Evolutionary conservation across 2,797 vertebrate genomes (phyloP), one percentile per base, ranked within the genome.

Genomic region (Trematomus bernacchii): DNA sequence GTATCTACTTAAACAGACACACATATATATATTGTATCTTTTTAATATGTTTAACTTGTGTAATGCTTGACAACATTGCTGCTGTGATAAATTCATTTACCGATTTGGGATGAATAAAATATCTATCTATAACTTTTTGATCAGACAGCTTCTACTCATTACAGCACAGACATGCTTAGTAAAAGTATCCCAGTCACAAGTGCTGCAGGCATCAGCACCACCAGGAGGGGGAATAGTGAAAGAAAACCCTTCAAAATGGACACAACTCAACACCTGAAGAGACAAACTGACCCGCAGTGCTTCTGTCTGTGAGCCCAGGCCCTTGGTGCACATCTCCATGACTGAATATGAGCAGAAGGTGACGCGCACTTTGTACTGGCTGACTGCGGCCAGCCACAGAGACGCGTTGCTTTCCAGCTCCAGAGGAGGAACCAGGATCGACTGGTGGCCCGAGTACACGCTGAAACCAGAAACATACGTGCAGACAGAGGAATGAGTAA

Each of bases 241-340:
- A 66, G 12, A 73, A 48, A 67, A 16, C 4, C 4, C 11, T 37
- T 37, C 33, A 37, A 37, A 37, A 7, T 37, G 6, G 33, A 37
- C 33, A 37, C 33, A 9, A 37, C 43, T 63, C 18, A 65, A 60
- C 58, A 70, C 15, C 8, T 48, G 47, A 77, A 23, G 50, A 66
- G 12, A 75, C 23, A n/a, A 62, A 85, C 97, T 95, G 62, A 99
- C 98, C 94, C 96, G 92, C 18, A 99, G 95, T 5, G 88, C 85
- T 33, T 97, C 96, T 0, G 97, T 98, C 92, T 99, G 98, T 0
- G 96, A 90, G 0, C 97, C 97, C 53, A 99, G 94, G 43, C 98
- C 98, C 80, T 97, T 97, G 89, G 98, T 98, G 90, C 98, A 99
- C 95, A 98, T 97, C 93, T 99, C 98, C 98, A 99, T 99, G 74